Base-by-base conservation (phyloP, 2,888 invertebrate genomes). In the Drosophila acutilabella region DNA sequence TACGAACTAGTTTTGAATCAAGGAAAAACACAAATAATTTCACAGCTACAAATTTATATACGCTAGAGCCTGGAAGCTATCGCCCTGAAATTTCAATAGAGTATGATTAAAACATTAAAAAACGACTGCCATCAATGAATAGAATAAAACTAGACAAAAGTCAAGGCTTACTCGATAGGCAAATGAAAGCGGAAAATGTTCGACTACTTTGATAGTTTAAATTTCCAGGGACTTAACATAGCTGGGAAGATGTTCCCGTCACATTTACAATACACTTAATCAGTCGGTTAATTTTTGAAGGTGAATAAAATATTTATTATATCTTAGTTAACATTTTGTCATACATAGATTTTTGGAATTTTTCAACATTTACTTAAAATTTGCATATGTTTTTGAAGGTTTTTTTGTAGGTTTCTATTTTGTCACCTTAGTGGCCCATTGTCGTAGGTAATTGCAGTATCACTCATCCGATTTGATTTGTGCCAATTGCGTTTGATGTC, bases 81-180 rank as follows among this genome's bases (percentile, higher is more conserved):
- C 83, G 65, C 76, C 69, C 68, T 65, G 71, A 83, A 85, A 64
- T 71, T 70, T 73, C 74, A 82, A 78, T 78, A 80, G 83, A 82
- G 74, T 75, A 64, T 83, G 78, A 64, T 6, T 3, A 10, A 50
- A 41, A 51, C n/a, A 38, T 4, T 4, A 2, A 18, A 33, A 14
- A 23, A 0, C 23, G 20, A 4, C 1, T 11, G 1, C 6, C 4
- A 41, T 23, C 14, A 11, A 10, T 50, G 13, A 4, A 50, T n/a
- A 8, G 3, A 10, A 11, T n/a, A 13, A 18, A 11, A 26, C 11
- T 30, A 16, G 1, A 10, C 1, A 33, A 30, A 18, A 53, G 1
- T 41, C 67, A 58, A 14, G 16, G 72, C 67, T 23, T 14, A 50
- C 72, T 66, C 20, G 30, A 66, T 50, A 5, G 11, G 0, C 0